Evolutionary conservation across 2,797 vertebrate genomes (phyloP), one percentile per base, ranked within the genome.

Genomic region (Intellagama lesueurii): DNA sequence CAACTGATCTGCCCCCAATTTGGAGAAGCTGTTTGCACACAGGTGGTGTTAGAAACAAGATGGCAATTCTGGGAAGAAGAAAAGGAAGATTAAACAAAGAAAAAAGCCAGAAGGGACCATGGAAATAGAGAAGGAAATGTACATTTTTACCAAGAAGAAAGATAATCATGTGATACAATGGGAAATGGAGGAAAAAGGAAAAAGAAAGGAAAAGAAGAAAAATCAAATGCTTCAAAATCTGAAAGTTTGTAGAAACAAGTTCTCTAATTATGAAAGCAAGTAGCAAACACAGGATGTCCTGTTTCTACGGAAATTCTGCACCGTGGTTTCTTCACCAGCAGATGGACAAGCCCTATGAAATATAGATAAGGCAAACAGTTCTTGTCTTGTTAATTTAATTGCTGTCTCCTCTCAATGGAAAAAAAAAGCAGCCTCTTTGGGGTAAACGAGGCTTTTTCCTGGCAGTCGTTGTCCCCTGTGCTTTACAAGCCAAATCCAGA

Each of bases 301-400:
- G 28, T 83, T 70, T 83, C 68, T 1, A 40, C 19, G 56, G 56
- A 7, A n/a, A 16, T 32, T 35, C 32, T 5, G n/a, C 22, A 40
- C 60, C 35, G 60, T 82, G 81, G 4, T 68, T 82, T 82, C 52
- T 44, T 19, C 60, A 44, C 81, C 81, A 82, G 60, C 60, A 56
- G 52, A 56, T 56, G 52, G 52, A 56, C 40, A 7, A 82, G 40
- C 47, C 5, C 68, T 68, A 72, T 84, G 22, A 84, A 84, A 84
- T 72, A 72, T 52, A 72, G 68, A 84, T 84, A 84, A 84, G 68
- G n/a, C 83, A 84, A 84, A 72, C 83, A 84, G 68, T 32, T 69
- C 49, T 7, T 32, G 68, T 84, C 69, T 72, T 84, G 83, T 73
- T 72, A 72, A 72, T 84, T 84, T 52, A 84, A 84, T 73, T 72